Evolutionary conservation across 2,888 invertebrate species (phyloP).

Genomic region (Aphrophora alni): DNA sequence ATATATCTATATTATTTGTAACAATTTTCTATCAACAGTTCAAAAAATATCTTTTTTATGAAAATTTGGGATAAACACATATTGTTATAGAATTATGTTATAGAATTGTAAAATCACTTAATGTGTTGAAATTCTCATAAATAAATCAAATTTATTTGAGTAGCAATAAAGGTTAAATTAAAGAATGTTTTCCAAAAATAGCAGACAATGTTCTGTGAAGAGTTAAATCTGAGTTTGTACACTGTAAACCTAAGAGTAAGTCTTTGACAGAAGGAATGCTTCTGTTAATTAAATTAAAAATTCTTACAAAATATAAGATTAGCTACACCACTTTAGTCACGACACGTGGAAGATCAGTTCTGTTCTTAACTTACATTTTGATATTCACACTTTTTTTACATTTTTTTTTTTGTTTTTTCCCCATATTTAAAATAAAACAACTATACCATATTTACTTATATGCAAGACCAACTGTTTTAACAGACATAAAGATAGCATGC

Average conservation of each 20-base stretch:
- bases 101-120: no score
- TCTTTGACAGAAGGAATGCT: constrained; percentile 37
- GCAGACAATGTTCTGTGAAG: not conserved
- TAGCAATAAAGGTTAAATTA: not conserved
- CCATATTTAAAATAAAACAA: not conserved
- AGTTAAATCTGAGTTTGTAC: not conserved
- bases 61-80: no score
- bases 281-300: constrained; percentile 29
- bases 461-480: constrained; percentile 30
- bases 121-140: no score
- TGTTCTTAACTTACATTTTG: constrained; percentile 35
- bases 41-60: no score
- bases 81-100: no score
- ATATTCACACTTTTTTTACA: constrained; percentile 27
- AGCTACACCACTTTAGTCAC: constrained; percentile 15
- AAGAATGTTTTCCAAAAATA: not conserved
- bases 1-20: no score
- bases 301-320: constrained; percentile 31
- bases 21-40: no score
- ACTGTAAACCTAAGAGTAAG: constrained; percentile 21
- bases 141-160: no score
- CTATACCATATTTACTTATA: constrained; percentile 44
- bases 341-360: constrained; percentile 38
- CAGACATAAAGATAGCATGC: not conserved
- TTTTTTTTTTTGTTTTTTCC: not conserved